phyloP scores from a whole-genome alignment of 2,113 vertebrate species.

The Pontoporia blainvillei region DNA sequence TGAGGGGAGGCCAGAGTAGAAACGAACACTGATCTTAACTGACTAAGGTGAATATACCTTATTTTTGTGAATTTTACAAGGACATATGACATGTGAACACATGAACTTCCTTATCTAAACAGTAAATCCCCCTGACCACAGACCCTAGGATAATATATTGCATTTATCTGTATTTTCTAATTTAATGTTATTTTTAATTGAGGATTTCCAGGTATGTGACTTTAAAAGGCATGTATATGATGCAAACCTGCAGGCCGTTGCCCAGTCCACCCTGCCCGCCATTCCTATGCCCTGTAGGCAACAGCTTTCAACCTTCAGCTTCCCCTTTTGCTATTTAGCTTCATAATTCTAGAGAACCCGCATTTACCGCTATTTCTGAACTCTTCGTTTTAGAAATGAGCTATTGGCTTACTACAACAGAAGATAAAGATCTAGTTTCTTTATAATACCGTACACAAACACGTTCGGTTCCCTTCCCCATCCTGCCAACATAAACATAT shows the following conservation, averaged over 20 bases:
- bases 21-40: background rate
- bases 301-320: background rate
- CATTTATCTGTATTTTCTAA: background rate
- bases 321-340: background rate
- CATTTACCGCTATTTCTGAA: background rate
- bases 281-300: background rate
- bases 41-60: background rate
- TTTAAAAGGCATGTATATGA: background rate
- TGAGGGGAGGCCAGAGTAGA: background rate
- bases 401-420: background rate
- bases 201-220: background rate
- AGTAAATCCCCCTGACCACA: background rate
- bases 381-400: background rate
- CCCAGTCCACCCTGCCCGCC: fast-evolving
- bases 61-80: background rate
- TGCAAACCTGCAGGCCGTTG: background rate
- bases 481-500: background rate
- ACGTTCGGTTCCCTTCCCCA: background rate
- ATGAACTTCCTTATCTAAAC: background rate
- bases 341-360: background rate
- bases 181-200: background rate
- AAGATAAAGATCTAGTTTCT: background rate
- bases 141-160: background rate
- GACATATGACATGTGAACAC: too few relatives aligned
- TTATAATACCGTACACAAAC: background rate